Conservation (phyloP, 2,888 invertebrate species). For the Eupithecia inturbata region DNA sequence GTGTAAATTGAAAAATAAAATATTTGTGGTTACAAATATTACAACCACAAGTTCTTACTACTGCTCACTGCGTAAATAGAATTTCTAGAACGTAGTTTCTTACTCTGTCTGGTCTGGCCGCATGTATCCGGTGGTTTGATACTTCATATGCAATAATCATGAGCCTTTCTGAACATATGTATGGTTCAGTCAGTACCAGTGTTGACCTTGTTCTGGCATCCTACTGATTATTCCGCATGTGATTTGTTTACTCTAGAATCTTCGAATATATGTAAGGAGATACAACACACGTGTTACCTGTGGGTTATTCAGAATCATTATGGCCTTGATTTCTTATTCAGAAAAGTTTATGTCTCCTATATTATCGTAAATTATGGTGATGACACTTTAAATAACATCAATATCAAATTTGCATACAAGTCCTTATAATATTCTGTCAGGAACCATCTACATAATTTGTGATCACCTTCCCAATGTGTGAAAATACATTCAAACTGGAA, state of each 20-base stretch:
- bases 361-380: neutral
- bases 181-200: conserved; percentile 24
- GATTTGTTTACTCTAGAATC: conserved; percentile 1
- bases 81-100: conserved; percentile 16
- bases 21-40: neutral
- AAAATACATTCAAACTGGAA: conserved; percentile 19
- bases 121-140: conserved; percentile 10
- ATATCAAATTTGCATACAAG: neutral
- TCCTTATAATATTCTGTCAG: neutral
- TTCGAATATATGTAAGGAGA: conserved; percentile 1
- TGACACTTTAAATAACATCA: neutral
- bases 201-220: conserved; percentile 38
- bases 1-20: neutral
- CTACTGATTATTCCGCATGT: conserved; percentile 23
- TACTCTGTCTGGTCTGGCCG: conserved; percentile 12
- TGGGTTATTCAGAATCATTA: neutral
- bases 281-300: neutral
- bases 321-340: neutral
- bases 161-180: conserved; percentile 24
- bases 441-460: neutral
- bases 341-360: neutral
- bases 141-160: conserved; percentile 32
- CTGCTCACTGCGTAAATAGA: neutral
- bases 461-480: conserved; percentile 3
- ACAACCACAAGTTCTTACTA: neutral